A percentile compares a stretch with the other conserved stretches of the same genome.
Evolutionary conservation across 2,113 vertebrate genomes (phyloP).

Genomic region (Atractosteus spatula): DNA sequence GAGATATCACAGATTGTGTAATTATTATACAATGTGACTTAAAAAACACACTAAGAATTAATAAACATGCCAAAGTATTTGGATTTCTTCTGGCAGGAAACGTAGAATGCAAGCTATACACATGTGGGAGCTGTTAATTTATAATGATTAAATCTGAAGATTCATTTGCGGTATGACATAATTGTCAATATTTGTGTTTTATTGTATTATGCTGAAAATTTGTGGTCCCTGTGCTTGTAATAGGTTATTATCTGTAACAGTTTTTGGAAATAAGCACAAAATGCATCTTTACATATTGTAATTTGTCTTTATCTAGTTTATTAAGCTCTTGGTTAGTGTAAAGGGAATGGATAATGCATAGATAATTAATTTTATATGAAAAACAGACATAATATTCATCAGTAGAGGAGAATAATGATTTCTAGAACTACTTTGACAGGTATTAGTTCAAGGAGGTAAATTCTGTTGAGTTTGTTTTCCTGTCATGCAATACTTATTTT

Average conservation of each 20-base stretch:
- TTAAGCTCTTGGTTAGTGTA: slow-evolving; percentile 60
- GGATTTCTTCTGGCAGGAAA: not conserved
- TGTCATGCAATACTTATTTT: slow-evolving; percentile 59
- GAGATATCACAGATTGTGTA: no score
- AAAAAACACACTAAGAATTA: not conserved
- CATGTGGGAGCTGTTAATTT: not conserved
- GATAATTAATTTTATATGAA: slow-evolving; percentile 59
- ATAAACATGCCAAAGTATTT: not conserved
- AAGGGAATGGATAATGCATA: slow-evolving; percentile 55
- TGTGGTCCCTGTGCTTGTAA: slow-evolving; percentile 49
- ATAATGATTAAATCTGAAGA: not conserved
- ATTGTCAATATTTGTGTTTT: not conserved
- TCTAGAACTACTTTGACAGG: slow-evolving; percentile 44
- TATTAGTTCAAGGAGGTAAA: slow-evolving; percentile 46
- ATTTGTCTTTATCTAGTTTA: slow-evolving; percentile 59
- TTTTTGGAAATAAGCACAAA: slow-evolving; percentile 25
- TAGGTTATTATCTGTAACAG: slow-evolving; percentile 55
- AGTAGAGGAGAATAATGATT: slow-evolving; percentile 50
- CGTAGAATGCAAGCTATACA: not conserved
- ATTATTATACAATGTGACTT: no score
- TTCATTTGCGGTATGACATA: not conserved
- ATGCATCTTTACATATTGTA: slow-evolving; percentile 59
- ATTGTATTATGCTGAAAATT: slow-evolving; percentile 20
- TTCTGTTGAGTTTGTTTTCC: slow-evolving; percentile 38
- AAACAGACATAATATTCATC: slow-evolving; percentile 46